A percentile compares a stretch with the other conserved stretches of the same genome.
Conservation (phyloP, 2,113 vertebrate species). For the Hoplias malabaricus region DNA sequence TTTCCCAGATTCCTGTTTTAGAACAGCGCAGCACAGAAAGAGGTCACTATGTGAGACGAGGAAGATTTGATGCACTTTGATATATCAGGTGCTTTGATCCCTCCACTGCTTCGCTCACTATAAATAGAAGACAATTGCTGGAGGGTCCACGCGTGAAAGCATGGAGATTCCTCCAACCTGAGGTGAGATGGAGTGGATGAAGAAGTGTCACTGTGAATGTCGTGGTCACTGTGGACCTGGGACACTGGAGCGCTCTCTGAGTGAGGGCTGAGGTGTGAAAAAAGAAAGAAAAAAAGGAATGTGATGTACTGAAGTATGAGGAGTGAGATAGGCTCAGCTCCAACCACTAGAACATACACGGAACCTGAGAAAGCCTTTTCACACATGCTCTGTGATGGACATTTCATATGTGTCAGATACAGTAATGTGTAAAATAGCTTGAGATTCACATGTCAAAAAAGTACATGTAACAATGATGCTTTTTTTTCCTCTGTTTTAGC, state of each 20-base stretch:
- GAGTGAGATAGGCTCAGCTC: not conserved
- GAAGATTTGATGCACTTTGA: conserved; percentile 66
- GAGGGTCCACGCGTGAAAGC: conserved; percentile 37
- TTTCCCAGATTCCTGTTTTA: conserved; percentile 68
- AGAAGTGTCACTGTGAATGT: conserved; percentile 9
- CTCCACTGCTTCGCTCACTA: conserved; percentile 61
- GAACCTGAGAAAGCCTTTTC: not conserved
- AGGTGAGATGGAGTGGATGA: conserved; percentile 37
- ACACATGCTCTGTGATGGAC: not conserved
- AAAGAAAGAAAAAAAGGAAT: not conserved
- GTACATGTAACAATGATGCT: conserved; percentile 7
- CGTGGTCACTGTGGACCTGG: conserved; percentile 26
- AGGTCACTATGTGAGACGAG: conserved; percentile 45
- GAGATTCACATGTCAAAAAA: conserved; percentile 27
- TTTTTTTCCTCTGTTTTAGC: too few species aligned
- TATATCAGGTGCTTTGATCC: conserved; percentile 72
- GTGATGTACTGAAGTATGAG: not conserved
- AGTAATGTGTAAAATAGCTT: conserved; percentile 25
- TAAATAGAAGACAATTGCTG: conserved; percentile 69
- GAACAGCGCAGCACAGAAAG: conserved; percentile 51
- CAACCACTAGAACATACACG: conserved; percentile 20
- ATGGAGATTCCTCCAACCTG: conserved; percentile 46
- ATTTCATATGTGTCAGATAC: conserved; percentile 1
- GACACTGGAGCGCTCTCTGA: conserved; percentile 20
- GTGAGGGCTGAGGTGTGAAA: conserved; percentile 13